These are phyloP conservation scores for Molossus alvarezi DNA, from an alignment of 2,797 vertebrate genomes.

Conservation along the genomic window DNA sequence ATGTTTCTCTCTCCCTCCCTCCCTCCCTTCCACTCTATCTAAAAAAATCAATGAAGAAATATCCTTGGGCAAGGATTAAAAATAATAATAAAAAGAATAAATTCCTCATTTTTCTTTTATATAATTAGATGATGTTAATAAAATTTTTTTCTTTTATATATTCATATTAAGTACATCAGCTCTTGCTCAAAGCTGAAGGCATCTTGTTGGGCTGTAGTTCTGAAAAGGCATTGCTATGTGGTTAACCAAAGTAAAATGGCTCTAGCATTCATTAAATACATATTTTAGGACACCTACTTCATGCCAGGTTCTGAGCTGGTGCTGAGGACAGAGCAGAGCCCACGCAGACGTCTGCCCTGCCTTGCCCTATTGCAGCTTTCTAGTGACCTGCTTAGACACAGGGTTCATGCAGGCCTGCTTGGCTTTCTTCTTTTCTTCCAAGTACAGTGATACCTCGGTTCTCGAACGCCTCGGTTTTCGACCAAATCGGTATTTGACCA, in stretches of 20 bases:
- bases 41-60: no score
- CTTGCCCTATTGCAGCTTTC: neutral
- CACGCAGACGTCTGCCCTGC: neutral
- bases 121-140: neutral
- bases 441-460: no score
- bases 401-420: neutral
- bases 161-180: neutral
- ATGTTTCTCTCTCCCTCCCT: no score
- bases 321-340: neutral
- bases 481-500: no score
- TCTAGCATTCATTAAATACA: neutral
- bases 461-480: no score
- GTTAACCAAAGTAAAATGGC: neutral
- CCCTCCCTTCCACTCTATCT: no score
- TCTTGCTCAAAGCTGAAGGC: neutral
- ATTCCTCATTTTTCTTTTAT: neutral
- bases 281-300: neutral
- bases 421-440: neutral
- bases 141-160: neutral
- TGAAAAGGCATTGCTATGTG: constrained; percentile 10
- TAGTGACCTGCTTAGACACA: neutral
- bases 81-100: neutral
- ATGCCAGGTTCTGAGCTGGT: neutral
- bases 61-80: neutral
- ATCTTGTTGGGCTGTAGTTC: neutral